These are phyloP conservation scores for Macrobrachium rosenbergii DNA, from an alignment of 1,140 invertebrate species.

Conservation along the genomic window DNA sequence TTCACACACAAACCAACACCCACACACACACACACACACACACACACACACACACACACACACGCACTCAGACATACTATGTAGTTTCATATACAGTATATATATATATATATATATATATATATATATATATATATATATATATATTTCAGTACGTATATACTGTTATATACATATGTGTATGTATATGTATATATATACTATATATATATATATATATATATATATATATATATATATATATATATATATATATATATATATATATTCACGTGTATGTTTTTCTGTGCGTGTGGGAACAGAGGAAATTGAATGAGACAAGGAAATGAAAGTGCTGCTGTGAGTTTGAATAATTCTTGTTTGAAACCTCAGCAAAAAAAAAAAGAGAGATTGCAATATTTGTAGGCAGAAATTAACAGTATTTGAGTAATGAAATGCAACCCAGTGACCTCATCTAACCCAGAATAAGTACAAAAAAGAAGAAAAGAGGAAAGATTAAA, in stretches of 20 bases:
- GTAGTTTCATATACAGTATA: neutral
- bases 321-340: neutral
- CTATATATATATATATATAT: neutral
- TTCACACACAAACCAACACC: too few species aligned
- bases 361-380: neutral
- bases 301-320: neutral
- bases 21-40: too few species aligned
- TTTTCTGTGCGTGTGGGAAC: neutral
- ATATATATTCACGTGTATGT: neutral
- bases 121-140: conserved; percentile 37
- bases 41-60: too few species aligned
- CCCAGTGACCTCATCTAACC: too few species aligned
- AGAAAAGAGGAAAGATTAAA: too few species aligned
- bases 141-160: neutral
- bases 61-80: too few species aligned
- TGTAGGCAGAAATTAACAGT: too few species aligned
- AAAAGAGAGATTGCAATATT: too few species aligned
- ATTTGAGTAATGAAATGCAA: too few species aligned
- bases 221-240: conserved; percentile 23
- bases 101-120: conserved; percentile 32
- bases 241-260: conserved; percentile 19
- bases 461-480: too few species aligned
- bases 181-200: conserved; percentile 15
- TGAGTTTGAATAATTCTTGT: neutral
- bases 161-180: neutral